Evolutionary conservation across 2,888 invertebrate genomes (phyloP).

Genomic region (Conistra vaccinii): DNA sequence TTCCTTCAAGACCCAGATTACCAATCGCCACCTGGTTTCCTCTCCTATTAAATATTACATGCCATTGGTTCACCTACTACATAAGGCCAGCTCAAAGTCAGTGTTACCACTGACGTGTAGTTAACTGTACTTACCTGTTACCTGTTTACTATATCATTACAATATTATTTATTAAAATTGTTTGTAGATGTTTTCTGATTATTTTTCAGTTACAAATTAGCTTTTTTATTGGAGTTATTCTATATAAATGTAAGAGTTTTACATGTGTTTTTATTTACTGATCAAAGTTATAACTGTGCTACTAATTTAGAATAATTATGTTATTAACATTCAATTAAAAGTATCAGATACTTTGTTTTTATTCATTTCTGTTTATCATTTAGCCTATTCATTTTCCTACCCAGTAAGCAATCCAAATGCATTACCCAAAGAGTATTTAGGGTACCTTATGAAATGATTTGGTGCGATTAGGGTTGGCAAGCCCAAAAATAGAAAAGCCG

Average conservation of each 20-base stretch:
- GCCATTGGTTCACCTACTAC: too few species aligned
- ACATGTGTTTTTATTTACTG: slow-evolving; percentile 20
- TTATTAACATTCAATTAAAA: slow-evolving; percentile 26
- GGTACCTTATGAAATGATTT: too few species aligned
- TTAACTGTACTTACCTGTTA: too few species aligned
- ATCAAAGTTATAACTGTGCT: slow-evolving; percentile 30
- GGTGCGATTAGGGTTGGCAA: too few species aligned
- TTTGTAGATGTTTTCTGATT: slow-evolving; percentile 7
- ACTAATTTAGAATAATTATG: slow-evolving; percentile 33
- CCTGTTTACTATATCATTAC: too few species aligned
- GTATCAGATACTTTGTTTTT: slow-evolving; percentile 17
- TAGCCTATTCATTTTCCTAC: too few species aligned
- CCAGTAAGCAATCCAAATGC: neutral
- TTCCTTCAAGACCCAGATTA: too few species aligned
- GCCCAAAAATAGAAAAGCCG: too few species aligned
- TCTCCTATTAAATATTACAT: too few species aligned
- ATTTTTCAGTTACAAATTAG: neutral
- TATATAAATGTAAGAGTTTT: neutral
- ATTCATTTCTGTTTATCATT: neutral
- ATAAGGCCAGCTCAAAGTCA: too few species aligned
- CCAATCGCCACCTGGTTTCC: too few species aligned
- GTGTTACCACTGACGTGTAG: too few species aligned
- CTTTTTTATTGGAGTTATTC: slow-evolving; percentile 4
- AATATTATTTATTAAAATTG: slow-evolving; percentile 30
- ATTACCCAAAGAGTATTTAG: neutral